Percentiles rank a stretch among this genome's conserved stretches.
These are phyloP conservation scores for Ecdyonurus torrentis DNA, from an alignment of 2,888 invertebrate species.

Conservation along the genomic window DNA sequence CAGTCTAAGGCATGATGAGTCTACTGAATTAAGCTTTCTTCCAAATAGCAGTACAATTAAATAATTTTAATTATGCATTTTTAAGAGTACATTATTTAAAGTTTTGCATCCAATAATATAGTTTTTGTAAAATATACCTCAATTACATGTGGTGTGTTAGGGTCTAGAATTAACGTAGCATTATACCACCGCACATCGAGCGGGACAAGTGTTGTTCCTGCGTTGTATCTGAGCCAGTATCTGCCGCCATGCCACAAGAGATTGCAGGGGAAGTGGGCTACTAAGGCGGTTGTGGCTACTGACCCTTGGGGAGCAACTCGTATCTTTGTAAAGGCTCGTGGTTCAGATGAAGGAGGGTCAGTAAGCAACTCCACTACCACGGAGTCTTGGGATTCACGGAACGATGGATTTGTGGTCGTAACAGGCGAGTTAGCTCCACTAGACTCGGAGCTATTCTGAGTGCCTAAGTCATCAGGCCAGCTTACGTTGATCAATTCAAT, in stretches of 20 bases:
- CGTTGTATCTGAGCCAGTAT: slow-evolving; percentile 1
- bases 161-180: background rate
- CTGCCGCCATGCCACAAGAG: background rate
- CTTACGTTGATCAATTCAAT: background rate
- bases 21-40: too few species aligned
- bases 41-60: too few species aligned
- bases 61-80: background rate
- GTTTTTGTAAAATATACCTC: background rate
- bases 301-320: background rate
- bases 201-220: background rate
- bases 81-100: too few species aligned
- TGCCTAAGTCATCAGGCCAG: background rate
- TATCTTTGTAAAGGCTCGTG: background rate
- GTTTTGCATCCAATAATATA: too few species aligned
- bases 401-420: background rate
- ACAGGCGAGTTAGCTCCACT: background rate
- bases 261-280: background rate
- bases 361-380: background rate
- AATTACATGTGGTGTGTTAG: background rate
- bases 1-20: too few species aligned
- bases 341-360: background rate
- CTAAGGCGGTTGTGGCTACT: background rate
- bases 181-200: background rate
- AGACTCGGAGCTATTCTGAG: background rate
- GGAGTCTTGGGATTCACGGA: background rate